Evolutionary conservation across 2,888 invertebrate genomes (phyloP), one percentile per base, ranked within the genome.

Genomic region (Dicyrtoma fusca): DNA sequence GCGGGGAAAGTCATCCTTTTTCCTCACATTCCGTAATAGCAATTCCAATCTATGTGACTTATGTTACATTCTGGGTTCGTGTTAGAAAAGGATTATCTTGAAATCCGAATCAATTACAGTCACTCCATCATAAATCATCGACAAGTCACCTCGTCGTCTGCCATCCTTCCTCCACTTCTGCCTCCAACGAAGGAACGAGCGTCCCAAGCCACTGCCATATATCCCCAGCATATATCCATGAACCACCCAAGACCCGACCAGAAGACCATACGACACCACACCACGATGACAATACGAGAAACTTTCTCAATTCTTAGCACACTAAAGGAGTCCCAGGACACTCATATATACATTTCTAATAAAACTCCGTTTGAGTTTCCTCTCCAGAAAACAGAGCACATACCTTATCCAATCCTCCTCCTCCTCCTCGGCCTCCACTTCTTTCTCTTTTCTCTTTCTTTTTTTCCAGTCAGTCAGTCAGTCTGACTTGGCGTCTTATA

Each of bases 21-120:
- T 8, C 34, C 34, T 34, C 34, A 34, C 34, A 34, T 34, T 34
- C 34, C 34, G 8, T 34, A 34, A 34, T 34, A 34, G 34, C 34
- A 34, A 34, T 34, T 34, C 34, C 34, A 34, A 34, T 34, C 34
- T 34, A 34, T 8, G 34, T 34, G 34, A 34, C 34, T 34, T 34
- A 34, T 34, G 34, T 34, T 34, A 34, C 34, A 34, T 34, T 34
- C 17, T 21, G 14, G 34, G 14, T 61, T 34, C 17, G 61, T 42
- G 61, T 61, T 61, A 61, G 61, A 61, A 61, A 61, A 61, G 78
- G 79, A 79, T 79, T 79, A 78, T 78, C 77, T 76, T 59, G 57
- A 78, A 79, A 79, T 78, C 77, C 76, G 75, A 78, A 80, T 80
- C 79, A 80, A 80, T 80, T 80, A 78, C 76, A 76, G 71, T 76